A percentile compares a stretch with the other conserved stretches of the same genome.
These are phyloP conservation scores for Aulostomus chinensis DNA, from an alignment of 2,797 vertebrate species.

Conservation along the genomic window DNA sequence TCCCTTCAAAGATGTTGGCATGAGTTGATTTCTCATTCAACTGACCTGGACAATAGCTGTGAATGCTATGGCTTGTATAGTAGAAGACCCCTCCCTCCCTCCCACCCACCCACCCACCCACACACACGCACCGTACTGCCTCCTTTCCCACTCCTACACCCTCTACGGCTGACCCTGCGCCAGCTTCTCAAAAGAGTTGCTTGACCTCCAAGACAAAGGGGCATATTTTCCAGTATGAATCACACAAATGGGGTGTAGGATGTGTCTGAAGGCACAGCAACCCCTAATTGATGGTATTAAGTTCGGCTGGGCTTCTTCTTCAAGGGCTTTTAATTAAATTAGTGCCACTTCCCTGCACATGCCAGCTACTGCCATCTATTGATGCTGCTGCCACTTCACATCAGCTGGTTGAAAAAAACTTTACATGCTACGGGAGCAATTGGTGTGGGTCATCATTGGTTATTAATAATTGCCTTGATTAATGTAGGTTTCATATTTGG, in stretches of 20 bases:
- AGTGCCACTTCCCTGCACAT: slow-evolving; percentile 38
- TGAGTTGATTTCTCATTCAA: slow-evolving; percentile 37
- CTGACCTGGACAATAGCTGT: no score
- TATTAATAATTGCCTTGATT: slow-evolving; percentile 29
- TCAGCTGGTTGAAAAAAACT: slow-evolving; percentile 17
- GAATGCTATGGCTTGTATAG: slow-evolving; percentile 58
- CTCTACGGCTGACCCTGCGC: slow-evolving; percentile 60
- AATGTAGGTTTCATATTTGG: slow-evolving; percentile 28
- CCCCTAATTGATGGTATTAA: slow-evolving; percentile 70
- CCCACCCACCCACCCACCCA: no score
- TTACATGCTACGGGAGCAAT: slow-evolving; percentile 18
- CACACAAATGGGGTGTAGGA: slow-evolving; percentile 69
- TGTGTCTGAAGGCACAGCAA: slow-evolving; percentile 62
- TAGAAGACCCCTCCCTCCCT: slow-evolving; percentile 34
- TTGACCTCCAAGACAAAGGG: slow-evolving; percentile 72
- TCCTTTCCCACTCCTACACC: slow-evolving; percentile 64
- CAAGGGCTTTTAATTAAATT: slow-evolving; percentile 71
- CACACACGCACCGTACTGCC: slow-evolving; percentile 25
- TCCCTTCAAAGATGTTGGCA: slow-evolving; percentile 29
- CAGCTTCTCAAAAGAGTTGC: slow-evolving; percentile 64
- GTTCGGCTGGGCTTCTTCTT: slow-evolving; percentile 55
- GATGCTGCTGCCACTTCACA: slow-evolving; percentile 27
- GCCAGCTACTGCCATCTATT: slow-evolving; percentile 43
- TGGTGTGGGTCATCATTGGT: slow-evolving; percentile 25
- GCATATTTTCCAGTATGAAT: slow-evolving; percentile 80